Evolutionary conservation across 2,113 vertebrate species (phyloP).

Genomic region (Ceyx margarethae): DNA sequence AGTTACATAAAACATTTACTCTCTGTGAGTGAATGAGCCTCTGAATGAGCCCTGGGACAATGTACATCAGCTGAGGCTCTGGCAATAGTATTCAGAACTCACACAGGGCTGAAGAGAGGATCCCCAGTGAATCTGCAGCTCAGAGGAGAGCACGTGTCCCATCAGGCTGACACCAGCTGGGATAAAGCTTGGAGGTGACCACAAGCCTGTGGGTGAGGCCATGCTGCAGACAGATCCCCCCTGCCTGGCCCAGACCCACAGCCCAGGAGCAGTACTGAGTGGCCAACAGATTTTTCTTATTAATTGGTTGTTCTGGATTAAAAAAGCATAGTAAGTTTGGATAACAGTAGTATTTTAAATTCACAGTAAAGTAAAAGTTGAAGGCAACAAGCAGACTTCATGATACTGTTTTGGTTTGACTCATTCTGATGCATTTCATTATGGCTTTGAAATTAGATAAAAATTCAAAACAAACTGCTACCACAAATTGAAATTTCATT

Average conservation of each 20-base stretch:
- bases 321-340: neutral
- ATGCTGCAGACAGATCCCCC: neutral
- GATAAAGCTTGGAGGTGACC: neutral
- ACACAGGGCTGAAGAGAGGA: neutral
- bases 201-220: neutral
- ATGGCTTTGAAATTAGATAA: neutral
- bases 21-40: neutral
- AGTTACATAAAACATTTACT: neutral
- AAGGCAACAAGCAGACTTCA: neutral
- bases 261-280: neutral
- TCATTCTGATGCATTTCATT: neutral
- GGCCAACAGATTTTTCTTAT: neutral
- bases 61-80: neutral
- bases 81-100: neutral
- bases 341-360: neutral
- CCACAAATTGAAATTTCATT: neutral
- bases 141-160: neutral
- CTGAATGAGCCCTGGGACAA: neutral
- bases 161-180: accelerated
- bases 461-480: neutral
- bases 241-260: neutral
- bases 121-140: neutral
- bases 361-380: neutral
- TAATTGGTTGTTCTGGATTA: neutral
- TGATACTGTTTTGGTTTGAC: neutral